A percentile compares a stretch with the other conserved stretches of the same genome.
Evolutionary conservation across 2,113 vertebrate species (phyloP).

Genomic region (Lepus europaeus): DNA sequence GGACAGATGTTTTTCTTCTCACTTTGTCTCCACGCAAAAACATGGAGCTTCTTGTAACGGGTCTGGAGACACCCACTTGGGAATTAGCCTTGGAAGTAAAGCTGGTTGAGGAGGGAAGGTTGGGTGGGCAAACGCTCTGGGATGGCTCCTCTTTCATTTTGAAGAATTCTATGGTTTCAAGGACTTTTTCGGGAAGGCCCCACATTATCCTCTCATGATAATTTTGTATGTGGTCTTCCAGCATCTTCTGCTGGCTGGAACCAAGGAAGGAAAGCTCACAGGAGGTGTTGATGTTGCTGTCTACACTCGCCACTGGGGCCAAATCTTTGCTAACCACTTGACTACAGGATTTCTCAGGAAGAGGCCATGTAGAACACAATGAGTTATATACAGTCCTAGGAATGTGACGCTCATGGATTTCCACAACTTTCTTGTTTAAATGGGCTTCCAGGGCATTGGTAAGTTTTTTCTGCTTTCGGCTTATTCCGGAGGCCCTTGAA

Average conservation of each 20-base stretch:
- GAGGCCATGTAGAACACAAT: background rate
- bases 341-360: background rate
- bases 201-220: background rate
- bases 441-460: background rate
- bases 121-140: background rate
- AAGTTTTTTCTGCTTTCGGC: background rate
- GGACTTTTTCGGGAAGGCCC: background rate
- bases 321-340: rapidly evolving
- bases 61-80: background rate
- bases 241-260: background rate
- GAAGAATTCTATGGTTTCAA: constrained; percentile 35
- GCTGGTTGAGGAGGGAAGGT: background rate
- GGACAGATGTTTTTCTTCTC: too few species aligned
- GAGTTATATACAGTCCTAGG: background rate
- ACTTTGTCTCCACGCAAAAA: too few species aligned
- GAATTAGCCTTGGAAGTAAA: background rate
- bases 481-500: background rate
- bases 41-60: too few species aligned
- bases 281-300: background rate
- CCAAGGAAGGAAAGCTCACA: background rate
- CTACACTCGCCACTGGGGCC: background rate
- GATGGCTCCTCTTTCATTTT: background rate
- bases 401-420: background rate
- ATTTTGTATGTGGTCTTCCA: background rate
- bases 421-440: background rate